These are phyloP conservation scores for Oligia fasciuncula DNA, from an alignment of 2,888 invertebrate genomes.

Conservation along the genomic window DNA sequence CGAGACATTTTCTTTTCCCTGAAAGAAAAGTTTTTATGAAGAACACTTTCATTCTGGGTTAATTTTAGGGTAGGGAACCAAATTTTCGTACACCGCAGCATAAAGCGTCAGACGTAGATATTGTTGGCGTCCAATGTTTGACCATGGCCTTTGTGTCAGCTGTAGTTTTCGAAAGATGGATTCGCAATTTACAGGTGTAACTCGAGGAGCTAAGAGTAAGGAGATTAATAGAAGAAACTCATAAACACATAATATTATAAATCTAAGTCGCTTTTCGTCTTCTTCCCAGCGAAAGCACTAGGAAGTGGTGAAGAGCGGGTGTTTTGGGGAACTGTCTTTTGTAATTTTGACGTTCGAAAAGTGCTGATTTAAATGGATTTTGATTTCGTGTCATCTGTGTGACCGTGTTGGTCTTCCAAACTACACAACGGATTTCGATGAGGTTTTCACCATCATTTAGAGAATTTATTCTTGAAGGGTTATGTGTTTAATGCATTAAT, in stretches of 20 bases:
- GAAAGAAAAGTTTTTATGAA: slow-evolving; percentile 43
- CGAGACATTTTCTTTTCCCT: slow-evolving; percentile 98
- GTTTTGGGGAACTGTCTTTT: no score
- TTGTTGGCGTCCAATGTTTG: not conserved
- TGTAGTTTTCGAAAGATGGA: not conserved
- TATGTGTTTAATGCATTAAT: not conserved
- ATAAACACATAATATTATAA: not conserved
- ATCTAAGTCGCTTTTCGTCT: not conserved
- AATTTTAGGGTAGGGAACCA: not conserved
- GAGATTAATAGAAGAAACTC: not conserved
- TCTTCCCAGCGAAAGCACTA: no score
- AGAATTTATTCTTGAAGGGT: not conserved
- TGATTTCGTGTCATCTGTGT: not conserved
- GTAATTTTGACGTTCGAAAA: no score
- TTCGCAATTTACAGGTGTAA: not conserved
- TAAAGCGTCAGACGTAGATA: not conserved
- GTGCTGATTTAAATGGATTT: no score
- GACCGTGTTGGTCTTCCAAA: not conserved
- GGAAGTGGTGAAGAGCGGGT: no score
- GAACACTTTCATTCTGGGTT: not conserved
- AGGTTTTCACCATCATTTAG: not conserved
- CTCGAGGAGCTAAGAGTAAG: not conserved
- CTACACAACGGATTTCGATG: no score
- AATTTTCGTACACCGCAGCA: no score
- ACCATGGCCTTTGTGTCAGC: not conserved